A percentile compares a stretch with the other conserved stretches of the same genome.
Evolutionary conservation across 2,797 vertebrate genomes (phyloP).

Genomic region (Falco novaeseelandiae): DNA sequence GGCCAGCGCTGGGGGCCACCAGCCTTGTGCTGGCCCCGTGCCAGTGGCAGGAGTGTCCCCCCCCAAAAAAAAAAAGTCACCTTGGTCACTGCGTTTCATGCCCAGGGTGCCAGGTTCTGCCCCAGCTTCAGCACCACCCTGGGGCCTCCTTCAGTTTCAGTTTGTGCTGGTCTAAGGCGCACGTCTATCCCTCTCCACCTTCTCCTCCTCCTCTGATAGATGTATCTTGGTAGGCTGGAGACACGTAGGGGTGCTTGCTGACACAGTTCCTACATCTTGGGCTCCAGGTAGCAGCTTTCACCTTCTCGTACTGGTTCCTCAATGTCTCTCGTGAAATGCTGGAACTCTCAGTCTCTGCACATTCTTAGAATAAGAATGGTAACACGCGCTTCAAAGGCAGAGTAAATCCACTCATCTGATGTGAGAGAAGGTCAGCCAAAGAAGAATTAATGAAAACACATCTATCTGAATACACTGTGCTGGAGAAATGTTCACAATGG

Average conservation of each 20-base stretch:
- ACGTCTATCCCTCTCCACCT: not conserved
- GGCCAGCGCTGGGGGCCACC: not conserved
- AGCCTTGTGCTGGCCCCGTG: not conserved
- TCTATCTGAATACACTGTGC: not conserved
- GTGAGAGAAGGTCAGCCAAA: not conserved
- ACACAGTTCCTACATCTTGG: not conserved
- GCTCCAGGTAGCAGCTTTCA: not conserved
- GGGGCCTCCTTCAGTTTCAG: not conserved
- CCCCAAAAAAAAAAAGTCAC: no score
- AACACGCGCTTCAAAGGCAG: not conserved
- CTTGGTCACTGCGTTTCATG: not conserved
- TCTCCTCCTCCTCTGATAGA: not conserved
- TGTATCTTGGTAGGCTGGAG: not conserved
- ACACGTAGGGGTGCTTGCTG: not conserved
- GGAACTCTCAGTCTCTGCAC: not conserved
- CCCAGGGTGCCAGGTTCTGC: not conserved
- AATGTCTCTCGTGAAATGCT: not conserved
- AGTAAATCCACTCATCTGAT: not conserved
- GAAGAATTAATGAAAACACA: not conserved
- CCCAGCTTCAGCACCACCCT: not conserved
- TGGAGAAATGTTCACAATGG: not conserved
- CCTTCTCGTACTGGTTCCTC: not conserved
- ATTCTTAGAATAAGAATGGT: not conserved
- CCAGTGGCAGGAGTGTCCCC: fast-evolving
- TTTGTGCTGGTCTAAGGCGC: not conserved